Evolutionary conservation across 2,888 invertebrate species (phyloP), one percentile per base, ranked within the genome.

Genomic region (Tanypteryx hageni): DNA sequence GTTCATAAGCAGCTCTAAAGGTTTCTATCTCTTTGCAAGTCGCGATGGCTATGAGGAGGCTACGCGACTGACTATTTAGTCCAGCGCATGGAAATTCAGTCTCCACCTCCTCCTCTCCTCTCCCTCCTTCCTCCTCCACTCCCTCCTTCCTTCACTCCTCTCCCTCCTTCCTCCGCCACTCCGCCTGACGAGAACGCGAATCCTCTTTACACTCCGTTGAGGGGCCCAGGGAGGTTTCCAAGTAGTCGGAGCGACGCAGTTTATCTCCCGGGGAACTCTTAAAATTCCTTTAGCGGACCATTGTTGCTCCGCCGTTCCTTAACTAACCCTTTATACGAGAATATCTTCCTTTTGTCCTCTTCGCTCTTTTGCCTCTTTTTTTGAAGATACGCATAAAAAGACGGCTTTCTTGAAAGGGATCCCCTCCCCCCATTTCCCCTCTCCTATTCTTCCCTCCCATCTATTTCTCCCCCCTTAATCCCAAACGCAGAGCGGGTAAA

Each of bases 211-310:
- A 22, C 76, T 76, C 27, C 27, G 76, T 27, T 76, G 76, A 76
- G 27, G 27, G 27, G 76, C 76, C 76, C 76, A 76, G 76, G 13
- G 76, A 76, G 76, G 76, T 27, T 76, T 76, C 22, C 76, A 27
- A 76, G 27, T 76, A 76, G 76, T 76, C 27, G 76, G 22, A 76
- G 76, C 22, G 27, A 76, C 10, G 76, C 76, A 76, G 76, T 76
- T 76, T 76, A 76, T 76, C 76, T 76, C 76, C 76, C 76, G 27
- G 76, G 76, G 76, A 76, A 76, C 27, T 76, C 76, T 76, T 76
- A 76, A 76, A 76, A 76, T 76, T 76, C 76, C 76, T 76, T 76
- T 76, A 76, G 76, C 76, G 27, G 76, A 76, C 76, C 76, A 76
- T 76, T 76, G 76, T 76, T 27, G 76, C 76, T 76, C 76, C 76